Evolutionary conservation across 2,797 vertebrate genomes (phyloP).

Genomic region (Phataginus tetradactyla): DNA sequence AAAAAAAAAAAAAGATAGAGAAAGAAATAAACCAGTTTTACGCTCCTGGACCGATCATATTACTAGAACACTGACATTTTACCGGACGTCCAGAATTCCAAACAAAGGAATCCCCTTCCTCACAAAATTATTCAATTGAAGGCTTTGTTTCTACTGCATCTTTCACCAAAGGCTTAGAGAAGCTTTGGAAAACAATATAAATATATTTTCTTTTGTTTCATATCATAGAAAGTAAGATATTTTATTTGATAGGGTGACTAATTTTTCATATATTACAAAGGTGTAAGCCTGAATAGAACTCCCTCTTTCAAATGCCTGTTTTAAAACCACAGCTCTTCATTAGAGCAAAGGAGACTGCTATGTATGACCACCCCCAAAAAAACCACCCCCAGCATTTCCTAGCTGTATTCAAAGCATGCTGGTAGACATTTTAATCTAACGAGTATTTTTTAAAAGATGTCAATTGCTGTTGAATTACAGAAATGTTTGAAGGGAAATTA

Average conservation of each 20-base stretch:
- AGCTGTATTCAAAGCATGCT: constrained; percentile 37
- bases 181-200: constrained; percentile 47
- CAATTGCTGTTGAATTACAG: constrained; percentile 63
- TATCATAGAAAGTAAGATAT: constrained; percentile 57
- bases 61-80: constrained; percentile 43
- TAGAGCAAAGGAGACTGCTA: constrained; percentile 44
- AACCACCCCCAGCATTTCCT: neutral
- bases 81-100: constrained; percentile 45
- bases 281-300: constrained; percentile 53
- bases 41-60: constrained; percentile 36
- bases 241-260: constrained; percentile 48
- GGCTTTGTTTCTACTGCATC: constrained; percentile 59
- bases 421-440: constrained; percentile 54
- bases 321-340: constrained; percentile 42
- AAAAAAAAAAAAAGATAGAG: neutral
- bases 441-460: constrained; percentile 58
- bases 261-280: constrained; percentile 57
- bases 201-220: constrained; percentile 63
- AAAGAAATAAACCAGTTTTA: constrained; percentile 68
- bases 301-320: constrained; percentile 41
- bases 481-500: constrained; percentile 78
- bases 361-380: neutral
- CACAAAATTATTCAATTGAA: constrained; percentile 71
- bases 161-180: constrained; percentile 55
- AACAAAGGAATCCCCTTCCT: constrained; percentile 72